Evolutionary conservation across 2,888 invertebrate species (phyloP).

Genomic region (Chironomus riparius): DNA sequence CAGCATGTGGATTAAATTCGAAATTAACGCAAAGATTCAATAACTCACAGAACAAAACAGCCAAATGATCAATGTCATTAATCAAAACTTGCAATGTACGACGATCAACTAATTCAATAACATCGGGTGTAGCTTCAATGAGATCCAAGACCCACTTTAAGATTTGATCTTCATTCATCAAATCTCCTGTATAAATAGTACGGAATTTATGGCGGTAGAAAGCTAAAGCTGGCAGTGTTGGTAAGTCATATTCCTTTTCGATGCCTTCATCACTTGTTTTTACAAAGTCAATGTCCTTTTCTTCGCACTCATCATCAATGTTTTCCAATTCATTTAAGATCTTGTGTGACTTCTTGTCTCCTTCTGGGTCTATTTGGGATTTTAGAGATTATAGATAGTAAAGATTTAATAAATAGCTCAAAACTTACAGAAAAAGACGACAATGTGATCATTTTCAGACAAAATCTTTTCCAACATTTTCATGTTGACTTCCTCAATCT

Average conservation of each 20-base stretch:
- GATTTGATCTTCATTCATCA: constrained; percentile 86
- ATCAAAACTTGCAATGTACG: constrained; percentile 83
- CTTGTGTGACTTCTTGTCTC: constrained; percentile 80
- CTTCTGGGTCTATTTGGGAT: constrained; percentile 64
- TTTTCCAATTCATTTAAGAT: constrained; percentile 83
- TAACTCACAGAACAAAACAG: constrained; percentile 88
- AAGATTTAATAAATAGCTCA: neutral
- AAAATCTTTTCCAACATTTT: constrained; percentile 86
- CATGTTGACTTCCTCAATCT: constrained; percentile 85
- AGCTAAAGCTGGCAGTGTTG: constrained; percentile 69
- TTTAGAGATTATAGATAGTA: neutral
- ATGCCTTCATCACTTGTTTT: constrained; percentile 85
- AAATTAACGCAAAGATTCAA: too few species aligned
- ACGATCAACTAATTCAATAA: constrained; percentile 84
- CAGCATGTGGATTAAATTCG: too few species aligned
- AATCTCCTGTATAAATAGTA: constrained; percentile 77
- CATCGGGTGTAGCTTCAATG: constrained; percentile 74
- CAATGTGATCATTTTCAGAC: constrained; percentile 77
- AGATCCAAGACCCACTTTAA: constrained; percentile 82
- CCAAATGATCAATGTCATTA: constrained; percentile 82
- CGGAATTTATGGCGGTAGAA: constrained; percentile 83
- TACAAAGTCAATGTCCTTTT: constrained; percentile 82
- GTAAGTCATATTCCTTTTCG: constrained; percentile 77
- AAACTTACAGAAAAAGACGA: constrained; percentile 85
- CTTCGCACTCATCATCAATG: constrained; percentile 88